Base-by-base conservation (phyloP, 2,113 vertebrate species). In the Piaya cayana region DNA sequence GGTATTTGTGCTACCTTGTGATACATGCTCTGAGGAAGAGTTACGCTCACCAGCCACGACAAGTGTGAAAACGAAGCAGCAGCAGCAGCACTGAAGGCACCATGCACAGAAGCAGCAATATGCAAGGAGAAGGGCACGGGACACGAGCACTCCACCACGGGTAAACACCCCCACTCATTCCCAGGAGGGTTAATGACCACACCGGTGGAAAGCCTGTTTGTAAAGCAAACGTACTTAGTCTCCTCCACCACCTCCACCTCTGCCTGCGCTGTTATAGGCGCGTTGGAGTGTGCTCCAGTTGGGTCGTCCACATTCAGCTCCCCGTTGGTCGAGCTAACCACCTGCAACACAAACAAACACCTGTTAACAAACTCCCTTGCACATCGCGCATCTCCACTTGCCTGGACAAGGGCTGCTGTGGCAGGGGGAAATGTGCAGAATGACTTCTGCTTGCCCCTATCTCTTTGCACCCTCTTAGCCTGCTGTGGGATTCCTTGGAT, bases 191-290 rank as follows among this genome's bases (percentile, higher is more conserved):
- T 84, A 88, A 91, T 68, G 91, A 82, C 83, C 93, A 87, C 45
- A 47, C 58, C 70, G 87, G 88, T 71, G 75, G 82, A 93, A 84
- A 96, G 64, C 32, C 88, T 95, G 85, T 71, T 82, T 50, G 82
- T 63, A 97, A 97, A 88, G 84, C 55, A 75, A 85, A 99, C 99
- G 85, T 99, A 99, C 99, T 99, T 99, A 96, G 99, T 99, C 98
- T 99, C 99, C 63, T 99, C 99, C 95, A 99, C 98, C 97, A 99
- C 99, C 96, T 99, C 99, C 98, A 99, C 99, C 97, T 99, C 99
- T 0, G 99, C 97, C 93, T 99, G 99, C 19, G 99, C 98, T 55
- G 99, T 98, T 93, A 99, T 99, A 5, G 99, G 99, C 62, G 98
- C 98, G 11, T 98, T 99, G 96, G 99, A 99, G 94, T 99, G 99